Base-by-base conservation (phyloP, 2,888 invertebrate species). In the Poecilobothrus nobilitatus region DNA sequence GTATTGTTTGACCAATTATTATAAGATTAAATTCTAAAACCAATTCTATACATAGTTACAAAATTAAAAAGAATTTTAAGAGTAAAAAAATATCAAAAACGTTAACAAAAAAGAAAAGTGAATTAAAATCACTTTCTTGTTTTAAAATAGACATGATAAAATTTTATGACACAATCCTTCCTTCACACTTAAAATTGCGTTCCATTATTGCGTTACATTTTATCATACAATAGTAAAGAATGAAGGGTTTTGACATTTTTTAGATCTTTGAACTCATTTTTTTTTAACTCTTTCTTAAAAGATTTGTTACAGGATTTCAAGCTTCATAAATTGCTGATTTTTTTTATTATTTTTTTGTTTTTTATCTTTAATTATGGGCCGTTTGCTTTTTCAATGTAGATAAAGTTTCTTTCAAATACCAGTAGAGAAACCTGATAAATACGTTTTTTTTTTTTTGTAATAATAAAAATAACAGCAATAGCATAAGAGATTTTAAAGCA, bases 141-240 rank as follows among this genome's bases (percentile, higher is more conserved):
- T 15, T 18, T 6, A 18, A 15, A 18, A 6, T 53, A 53, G 41
- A 15, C 41, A 53, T 53, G 18, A 53, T 53, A 53, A 53, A 53
- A 53, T 53, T 53, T n/a, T 53, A 53, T n/a, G 15, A 53, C 53
- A 53, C 18, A 53, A 53, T 53, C 53, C 53, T 53, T 53, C 53
- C 53, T 53, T 53, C 53, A 53, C 53, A 53, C 53, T 53, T 53
- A 15, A 53, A 18, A 53, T 53, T 53, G 53, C 18, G n/a, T 53
- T 53, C 53, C 12, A 53, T n/a, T n/a, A n/a, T 53, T 53, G 53
- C 37, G 37, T 37, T 37, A 10, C 27, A 5, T 27, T 27, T 12
- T 8, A 37, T 37, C 7, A 10, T 37, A 7, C 7, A 34, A 8
- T 37, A 7, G 37, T 37, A 5, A 27, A 27, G 27, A 27, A 27